These are phyloP conservation scores for Pteronura brasiliensis DNA, from an alignment of 2,113 vertebrate genomes.

Conservation along the genomic window DNA sequence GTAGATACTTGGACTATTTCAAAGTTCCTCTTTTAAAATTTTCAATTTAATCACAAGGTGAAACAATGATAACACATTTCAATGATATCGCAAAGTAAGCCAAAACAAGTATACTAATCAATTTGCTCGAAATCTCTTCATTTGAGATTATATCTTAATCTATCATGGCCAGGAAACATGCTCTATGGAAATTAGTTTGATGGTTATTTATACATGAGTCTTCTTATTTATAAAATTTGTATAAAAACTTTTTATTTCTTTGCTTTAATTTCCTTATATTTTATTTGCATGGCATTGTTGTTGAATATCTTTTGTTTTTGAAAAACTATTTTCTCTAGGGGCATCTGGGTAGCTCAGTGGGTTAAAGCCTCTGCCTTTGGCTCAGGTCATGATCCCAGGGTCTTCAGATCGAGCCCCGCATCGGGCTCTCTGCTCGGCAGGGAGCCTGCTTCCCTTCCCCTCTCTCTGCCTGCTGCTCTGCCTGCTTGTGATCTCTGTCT, in stretches of 20 bases:
- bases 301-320: constrained; percentile 22
- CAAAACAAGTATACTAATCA: not conserved
- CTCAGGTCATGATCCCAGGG: too few relatives aligned
- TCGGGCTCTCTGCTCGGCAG: too few relatives aligned
- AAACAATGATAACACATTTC: not conserved
- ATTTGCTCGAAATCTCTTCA: not conserved
- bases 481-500: too few relatives aligned
- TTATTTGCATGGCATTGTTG: not conserved
- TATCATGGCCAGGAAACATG: not conserved
- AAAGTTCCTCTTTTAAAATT: not conserved
- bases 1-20: not conserved
- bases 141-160: not conserved
- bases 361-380: too few relatives aligned
- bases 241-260: not conserved
- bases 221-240: not conserved
- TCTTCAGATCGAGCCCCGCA: too few relatives aligned
- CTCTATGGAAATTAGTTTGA: not conserved
- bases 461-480: too few relatives aligned
- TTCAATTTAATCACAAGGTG: not conserved
- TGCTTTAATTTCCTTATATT: not conserved
- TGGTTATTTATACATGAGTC: not conserved
- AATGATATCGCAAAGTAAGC: not conserved
- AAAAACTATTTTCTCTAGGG: not conserved
- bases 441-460: too few relatives aligned
- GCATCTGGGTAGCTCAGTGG: too few relatives aligned